Evolutionary conservation across 2,797 vertebrate species (phyloP), one percentile per base, ranked within the genome.

Genomic region (Mus minutoides): DNA sequence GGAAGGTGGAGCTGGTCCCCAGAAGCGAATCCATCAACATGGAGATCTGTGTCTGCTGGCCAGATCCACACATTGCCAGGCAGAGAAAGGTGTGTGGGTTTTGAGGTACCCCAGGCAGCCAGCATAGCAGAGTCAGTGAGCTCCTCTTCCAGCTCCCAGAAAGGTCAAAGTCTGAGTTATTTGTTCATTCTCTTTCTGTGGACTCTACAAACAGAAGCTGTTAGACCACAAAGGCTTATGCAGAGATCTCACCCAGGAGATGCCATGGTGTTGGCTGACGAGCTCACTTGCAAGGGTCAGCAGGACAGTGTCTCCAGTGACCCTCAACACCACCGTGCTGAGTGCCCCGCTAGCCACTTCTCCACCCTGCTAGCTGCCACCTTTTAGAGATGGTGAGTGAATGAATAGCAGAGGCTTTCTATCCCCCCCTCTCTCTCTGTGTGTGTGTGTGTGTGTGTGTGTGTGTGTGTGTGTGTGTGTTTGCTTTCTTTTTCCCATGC

Each of bases 41-140:
- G 8, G 2, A 7, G 26, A 0, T 34, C 21, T 2, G 62, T 2
- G 14, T 49, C 67, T 52, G 3, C 3, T 12, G 43, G 58, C 56
- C 34, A 6, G 17, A 0, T 52, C 58, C 77, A 56, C 31, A 26
- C 24, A 3, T 26, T n/a, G 49, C 37, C 31, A 71, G 87, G 73
- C 56, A 71, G 46, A 77, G 52, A 40, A 34, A 14, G 5, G 10
- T 11, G 22, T 3, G 43, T 17, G 31, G 43, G 13, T 11, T 67
- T 19, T 7, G 60, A 0, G 17, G 17, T 0, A 0, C 6, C 60
- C 26, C 43, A 26, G 13, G 10, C 40, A 21, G 29, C 43, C 9
- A 0, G 31, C 29, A 2, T 0, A 3, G 58, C 67, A 62, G 8
- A 31, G 40, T 0, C 0, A 10, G 7, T 5, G 2, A 22, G 49